Percentiles rank a stretch among this genome's conserved stretches.
Conservation (phyloP, 2,113 vertebrate species). For the Apodemus speciosus region DNA sequence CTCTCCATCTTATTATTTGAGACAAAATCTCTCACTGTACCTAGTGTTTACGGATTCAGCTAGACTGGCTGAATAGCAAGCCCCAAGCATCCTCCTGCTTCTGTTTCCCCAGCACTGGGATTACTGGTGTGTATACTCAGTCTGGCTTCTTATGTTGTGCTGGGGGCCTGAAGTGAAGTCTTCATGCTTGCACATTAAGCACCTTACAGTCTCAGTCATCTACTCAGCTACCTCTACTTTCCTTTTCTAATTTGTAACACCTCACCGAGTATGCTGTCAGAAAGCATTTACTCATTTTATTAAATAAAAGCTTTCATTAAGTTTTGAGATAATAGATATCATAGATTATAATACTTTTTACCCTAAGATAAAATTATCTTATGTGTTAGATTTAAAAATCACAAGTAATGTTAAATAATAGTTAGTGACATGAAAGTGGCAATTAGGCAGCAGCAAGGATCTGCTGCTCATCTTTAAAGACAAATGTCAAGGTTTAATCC, state of each 20-base stretch:
- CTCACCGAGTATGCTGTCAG: background rate
- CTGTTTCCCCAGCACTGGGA: background rate
- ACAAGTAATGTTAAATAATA: background rate
- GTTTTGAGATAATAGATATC: slow-evolving; percentile 4
- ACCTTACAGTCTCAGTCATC: background rate
- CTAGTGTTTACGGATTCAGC: background rate
- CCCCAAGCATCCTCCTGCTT: background rate
- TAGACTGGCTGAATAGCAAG: background rate
- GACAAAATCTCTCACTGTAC: no score
- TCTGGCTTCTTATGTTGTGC: background rate
- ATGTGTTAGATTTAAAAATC: slow-evolving; percentile 16
- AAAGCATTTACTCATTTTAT: slow-evolving; percentile 40
- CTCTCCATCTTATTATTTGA: background rate
- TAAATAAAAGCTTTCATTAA: background rate
- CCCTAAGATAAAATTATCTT: background rate
- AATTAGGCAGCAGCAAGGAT: background rate
- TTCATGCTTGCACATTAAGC: background rate
- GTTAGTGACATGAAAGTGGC: background rate
- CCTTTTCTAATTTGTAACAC: slow-evolving; percentile 36
- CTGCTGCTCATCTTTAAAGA: background rate
- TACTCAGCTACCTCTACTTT: background rate
- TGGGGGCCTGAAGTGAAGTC: background rate
- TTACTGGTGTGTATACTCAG: background rate
- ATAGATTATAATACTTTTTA: background rate
- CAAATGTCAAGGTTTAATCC: background rate